These are phyloP conservation scores for Chrysaora quinquecirrha DNA, from an alignment of 30 jellyfish, hydroid and myxozoan genomes.

Conservation along the genomic window DNA sequence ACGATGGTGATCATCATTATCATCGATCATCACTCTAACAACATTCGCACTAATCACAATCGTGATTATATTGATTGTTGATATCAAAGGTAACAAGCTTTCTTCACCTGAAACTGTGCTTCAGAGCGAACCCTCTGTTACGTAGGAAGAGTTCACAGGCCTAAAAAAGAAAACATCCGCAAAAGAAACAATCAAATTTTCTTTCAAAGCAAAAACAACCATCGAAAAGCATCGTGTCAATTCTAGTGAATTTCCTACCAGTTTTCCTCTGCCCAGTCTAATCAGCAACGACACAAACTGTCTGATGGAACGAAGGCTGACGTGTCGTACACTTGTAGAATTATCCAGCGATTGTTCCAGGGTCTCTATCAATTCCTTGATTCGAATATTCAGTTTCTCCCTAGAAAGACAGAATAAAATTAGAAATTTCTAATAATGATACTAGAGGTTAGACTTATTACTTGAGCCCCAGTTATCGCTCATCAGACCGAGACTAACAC, in stretches of 20 bases:
- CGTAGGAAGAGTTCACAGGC: slow-evolving; percentile 91
- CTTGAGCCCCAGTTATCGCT: no score
- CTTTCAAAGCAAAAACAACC: no score
- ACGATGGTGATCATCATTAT: no score
- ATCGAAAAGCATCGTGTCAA: no score
- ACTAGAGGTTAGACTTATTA: no score
- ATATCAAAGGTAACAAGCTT: no score
- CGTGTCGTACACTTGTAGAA: slow-evolving; percentile 90
- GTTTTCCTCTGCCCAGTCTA: slow-evolving; percentile 89
- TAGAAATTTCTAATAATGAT: no score
- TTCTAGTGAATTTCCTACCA: slow-evolving; percentile 63
- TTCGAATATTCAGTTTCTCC: slow-evolving; percentile 69
- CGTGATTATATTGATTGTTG: no score
- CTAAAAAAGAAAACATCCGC: slow-evolving; percentile 37
- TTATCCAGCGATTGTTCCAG: slow-evolving; percentile 92
- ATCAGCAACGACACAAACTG: slow-evolving; percentile 74
- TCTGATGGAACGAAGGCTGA: slow-evolving; percentile 91
- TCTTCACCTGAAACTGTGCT: slow-evolving; percentile 81
- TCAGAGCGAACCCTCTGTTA: slow-evolving; percentile 90
- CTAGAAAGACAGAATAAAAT: slow-evolving; percentile 17
- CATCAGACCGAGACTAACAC: no score
- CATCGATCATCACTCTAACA: no score
- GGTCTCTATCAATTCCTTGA: slow-evolving; percentile 67
- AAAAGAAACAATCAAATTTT: no score
- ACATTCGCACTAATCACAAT: no score